A percentile compares a stretch with the other conserved stretches of the same genome.
Conservation (phyloP, 2,888 invertebrate species). For the Limnephilus rhombicus region DNA sequence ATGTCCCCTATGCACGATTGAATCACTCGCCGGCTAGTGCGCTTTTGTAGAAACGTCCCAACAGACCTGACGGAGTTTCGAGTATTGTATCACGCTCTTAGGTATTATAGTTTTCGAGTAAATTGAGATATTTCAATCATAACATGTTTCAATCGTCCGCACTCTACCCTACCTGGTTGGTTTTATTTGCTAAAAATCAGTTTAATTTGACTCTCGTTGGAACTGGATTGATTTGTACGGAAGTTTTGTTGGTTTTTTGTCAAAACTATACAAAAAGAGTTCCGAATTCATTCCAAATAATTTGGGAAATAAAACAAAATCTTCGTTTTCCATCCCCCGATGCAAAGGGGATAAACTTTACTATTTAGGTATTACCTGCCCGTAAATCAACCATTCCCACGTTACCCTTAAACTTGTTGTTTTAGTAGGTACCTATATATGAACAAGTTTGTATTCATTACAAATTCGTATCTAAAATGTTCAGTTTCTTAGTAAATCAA, state of each 20-base stretch:
- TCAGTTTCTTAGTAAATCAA: not conserved
- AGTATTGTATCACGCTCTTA: too few species aligned
- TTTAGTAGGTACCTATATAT: not conserved
- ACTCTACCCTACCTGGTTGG: not conserved
- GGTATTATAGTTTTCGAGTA: too few species aligned
- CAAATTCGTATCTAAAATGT: not conserved
- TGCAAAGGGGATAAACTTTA: not conserved
- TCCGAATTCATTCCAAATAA: not conserved
- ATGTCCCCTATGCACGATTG: too few species aligned
- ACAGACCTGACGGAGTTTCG: too few species aligned
- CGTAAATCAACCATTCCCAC: not conserved
- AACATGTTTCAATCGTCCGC: too few species aligned
- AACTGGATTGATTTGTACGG: not conserved
- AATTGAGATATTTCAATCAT: too few species aligned
- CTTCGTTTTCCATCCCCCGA: not conserved
- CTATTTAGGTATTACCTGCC: not conserved
- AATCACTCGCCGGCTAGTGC: too few species aligned
- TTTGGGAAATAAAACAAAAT: conserved; percentile 8
- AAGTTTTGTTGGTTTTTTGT: not conserved
- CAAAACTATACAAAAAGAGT: not conserved
- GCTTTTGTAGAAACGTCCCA: too few species aligned
- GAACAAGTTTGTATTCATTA: not conserved
- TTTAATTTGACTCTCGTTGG: not conserved
- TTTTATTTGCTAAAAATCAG: not conserved
- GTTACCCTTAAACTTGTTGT: not conserved